Percentiles rank a stretch among this genome's conserved stretches.
Evolutionary conservation across 2,113 vertebrate species (phyloP).

Genomic region (Alligator mississippiensis): DNA sequence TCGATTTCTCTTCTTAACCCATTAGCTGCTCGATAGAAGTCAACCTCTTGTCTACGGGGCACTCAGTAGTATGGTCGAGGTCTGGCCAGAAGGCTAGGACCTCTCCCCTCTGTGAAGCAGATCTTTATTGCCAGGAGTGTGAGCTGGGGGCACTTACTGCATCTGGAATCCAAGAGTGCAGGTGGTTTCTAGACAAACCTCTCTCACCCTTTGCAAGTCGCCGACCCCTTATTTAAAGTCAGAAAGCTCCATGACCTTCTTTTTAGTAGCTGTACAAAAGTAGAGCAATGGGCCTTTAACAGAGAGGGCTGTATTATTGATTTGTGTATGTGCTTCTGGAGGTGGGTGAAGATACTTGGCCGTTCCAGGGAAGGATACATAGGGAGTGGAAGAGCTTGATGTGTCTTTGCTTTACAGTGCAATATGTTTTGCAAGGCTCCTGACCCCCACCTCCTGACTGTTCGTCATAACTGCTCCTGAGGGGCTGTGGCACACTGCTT

Average conservation of each 20-base stretch:
- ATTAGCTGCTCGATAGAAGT: not conserved
- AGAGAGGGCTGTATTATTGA: not conserved
- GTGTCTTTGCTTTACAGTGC: not conserved
- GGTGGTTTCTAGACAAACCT: not conserved
- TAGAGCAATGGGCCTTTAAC: not conserved
- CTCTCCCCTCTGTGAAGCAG: no score
- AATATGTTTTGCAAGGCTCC: not conserved
- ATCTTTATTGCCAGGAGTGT: not conserved
- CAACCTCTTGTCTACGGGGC: not conserved
- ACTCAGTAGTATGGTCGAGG: no score
- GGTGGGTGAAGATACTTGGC: not conserved
- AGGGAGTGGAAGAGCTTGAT: not conserved
- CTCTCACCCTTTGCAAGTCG: not conserved
- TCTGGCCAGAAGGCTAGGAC: not conserved
- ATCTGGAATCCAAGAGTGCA: not conserved
- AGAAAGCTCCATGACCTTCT: not conserved
- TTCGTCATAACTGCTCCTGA: not conserved
- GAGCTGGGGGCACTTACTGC: no score
- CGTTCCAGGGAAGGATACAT: not conserved
- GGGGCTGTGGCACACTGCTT: not conserved
- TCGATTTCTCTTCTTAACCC: not conserved
- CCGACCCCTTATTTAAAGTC: not conserved
- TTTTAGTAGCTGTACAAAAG: not conserved
- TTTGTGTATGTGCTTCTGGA: not conserved
- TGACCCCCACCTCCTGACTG: not conserved